Conservation (phyloP, 2,797 vertebrate genomes). For the Galaxias olidus region DNA sequence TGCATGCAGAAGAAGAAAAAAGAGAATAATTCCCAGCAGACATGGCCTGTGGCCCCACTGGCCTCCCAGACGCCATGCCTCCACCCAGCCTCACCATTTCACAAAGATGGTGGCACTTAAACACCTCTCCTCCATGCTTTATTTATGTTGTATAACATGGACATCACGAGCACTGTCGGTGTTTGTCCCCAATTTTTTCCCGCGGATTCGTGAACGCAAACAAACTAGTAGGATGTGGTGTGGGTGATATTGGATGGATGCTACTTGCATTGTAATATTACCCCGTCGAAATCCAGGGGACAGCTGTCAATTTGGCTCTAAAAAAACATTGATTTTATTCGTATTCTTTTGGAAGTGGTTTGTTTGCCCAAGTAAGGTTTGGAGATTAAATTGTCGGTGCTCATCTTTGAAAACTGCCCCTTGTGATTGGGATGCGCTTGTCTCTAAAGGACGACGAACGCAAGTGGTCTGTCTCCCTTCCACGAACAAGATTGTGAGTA, state of each 20-base stretch:
- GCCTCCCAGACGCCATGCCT: constrained; percentile 40
- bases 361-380: constrained; percentile 32
- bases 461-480: constrained; percentile 13
- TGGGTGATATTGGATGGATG: constrained; percentile 50
- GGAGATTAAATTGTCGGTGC: constrained; percentile 48
- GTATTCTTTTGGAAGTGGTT: constrained; percentile 3
- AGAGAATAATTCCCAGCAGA: constrained; percentile 51
- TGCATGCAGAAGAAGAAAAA: constrained; percentile 63
- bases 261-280: constrained; percentile 59
- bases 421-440: constrained; percentile 44
- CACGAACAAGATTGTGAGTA: constrained; percentile 42
- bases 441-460: constrained; percentile 51
- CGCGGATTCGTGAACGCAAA: constrained; percentile 55
- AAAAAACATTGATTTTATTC: constrained; percentile 25
- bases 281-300: constrained; percentile 31
- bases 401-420: constrained; percentile 55
- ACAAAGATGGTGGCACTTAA: constrained; percentile 48
- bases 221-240: constrained; percentile 50
- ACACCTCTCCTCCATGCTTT: constrained; percentile 59
- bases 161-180: constrained; percentile 45
- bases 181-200: constrained; percentile 41
- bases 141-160: constrained; percentile 64
- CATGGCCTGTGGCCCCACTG: constrained; percentile 54
- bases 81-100: constrained; percentile 20
- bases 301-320: constrained; percentile 25